Percentiles rank a stretch among this genome's conserved stretches.
Evolutionary conservation across 2,888 invertebrate species (phyloP).

Genomic region (Agrilus cyanescens): DNA sequence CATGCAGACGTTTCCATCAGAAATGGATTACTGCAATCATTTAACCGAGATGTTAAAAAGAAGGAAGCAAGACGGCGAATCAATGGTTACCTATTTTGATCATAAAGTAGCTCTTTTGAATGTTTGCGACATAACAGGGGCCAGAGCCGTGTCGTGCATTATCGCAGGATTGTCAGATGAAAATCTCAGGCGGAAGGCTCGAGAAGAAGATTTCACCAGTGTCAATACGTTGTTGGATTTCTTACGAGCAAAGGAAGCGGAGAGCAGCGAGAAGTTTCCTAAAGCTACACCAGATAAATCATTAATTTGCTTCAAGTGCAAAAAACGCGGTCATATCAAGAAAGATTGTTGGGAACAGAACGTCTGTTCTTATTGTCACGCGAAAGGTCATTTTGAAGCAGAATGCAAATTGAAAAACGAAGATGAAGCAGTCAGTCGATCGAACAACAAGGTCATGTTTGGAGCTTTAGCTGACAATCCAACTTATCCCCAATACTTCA

Average conservation of each 20-base stretch:
- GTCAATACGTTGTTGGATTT: conserved; percentile 8
- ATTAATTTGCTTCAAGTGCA: not conserved
- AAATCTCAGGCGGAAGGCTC: conserved; percentile 1
- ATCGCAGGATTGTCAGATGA: conserved; percentile 18
- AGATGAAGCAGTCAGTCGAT: not conserved
- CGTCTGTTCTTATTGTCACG: not conserved
- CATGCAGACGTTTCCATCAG: conserved; percentile 13
- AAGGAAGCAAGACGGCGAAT: conserved; percentile 15
- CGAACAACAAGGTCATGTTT: not conserved
- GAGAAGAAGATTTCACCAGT: conserved; percentile 7
- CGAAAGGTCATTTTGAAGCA: not conserved
- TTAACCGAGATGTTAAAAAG: conserved; percentile 17
- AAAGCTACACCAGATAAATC: not conserved
- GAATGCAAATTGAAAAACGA: not conserved
- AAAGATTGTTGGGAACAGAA: not conserved
- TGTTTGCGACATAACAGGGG: conserved; percentile 17
- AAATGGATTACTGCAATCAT: conserved; percentile 12
- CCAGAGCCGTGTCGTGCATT: conserved; percentile 21
- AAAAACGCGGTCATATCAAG: not conserved
- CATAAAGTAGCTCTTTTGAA: conserved; percentile 19
- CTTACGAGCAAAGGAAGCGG: conserved; percentile 3
- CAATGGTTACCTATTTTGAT: conserved; percentile 19
- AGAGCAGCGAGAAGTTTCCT: not conserved
- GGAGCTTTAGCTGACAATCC: conserved; percentile 3
- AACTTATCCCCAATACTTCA: conserved; percentile 8